phyloP scores from a whole-genome alignment of 2,797 vertebrate genomes.

The Falco biarmicus region DNA sequence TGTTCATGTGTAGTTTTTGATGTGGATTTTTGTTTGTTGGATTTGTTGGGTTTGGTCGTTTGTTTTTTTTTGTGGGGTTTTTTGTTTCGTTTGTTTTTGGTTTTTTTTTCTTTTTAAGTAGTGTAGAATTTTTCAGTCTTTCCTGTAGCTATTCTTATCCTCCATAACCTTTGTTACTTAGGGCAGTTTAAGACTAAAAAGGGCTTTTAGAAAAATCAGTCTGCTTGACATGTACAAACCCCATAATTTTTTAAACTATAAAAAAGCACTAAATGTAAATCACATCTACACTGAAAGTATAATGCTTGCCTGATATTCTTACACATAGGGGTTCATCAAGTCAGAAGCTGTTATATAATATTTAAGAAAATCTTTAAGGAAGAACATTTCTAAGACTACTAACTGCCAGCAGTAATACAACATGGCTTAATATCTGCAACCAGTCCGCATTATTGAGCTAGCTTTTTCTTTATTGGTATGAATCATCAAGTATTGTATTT shows the following conservation, averaged over 20 bases:
- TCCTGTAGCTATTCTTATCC: background rate
- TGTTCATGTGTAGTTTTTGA: background rate
- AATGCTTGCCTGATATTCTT: background rate
- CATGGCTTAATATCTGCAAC: constrained; percentile 12
- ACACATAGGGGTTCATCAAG: background rate
- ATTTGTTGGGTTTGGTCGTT: too few relatives aligned
- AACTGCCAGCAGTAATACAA: constrained; percentile 28
- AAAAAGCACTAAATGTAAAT: background rate
- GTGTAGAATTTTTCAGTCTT: background rate
- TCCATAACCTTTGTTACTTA: background rate
- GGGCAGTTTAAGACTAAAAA: background rate
- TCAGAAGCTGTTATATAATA: constrained; percentile 1
- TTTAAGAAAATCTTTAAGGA: background rate
- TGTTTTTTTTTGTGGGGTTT: too few relatives aligned
- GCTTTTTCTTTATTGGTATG: background rate
- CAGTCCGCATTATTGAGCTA: background rate
- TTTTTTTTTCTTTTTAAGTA: background rate
- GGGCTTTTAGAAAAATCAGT: background rate
- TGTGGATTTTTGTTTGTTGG: too few relatives aligned
- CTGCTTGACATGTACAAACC: background rate
- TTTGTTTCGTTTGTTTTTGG: background rate
- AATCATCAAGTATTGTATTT: background rate
- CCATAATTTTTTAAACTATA: background rate
- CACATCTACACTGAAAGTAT: background rate
- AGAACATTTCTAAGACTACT: constrained; percentile 7